These are phyloP conservation scores for Karalla daura DNA, from an alignment of 2,797 vertebrate genomes.

Conservation along the genomic window DNA sequence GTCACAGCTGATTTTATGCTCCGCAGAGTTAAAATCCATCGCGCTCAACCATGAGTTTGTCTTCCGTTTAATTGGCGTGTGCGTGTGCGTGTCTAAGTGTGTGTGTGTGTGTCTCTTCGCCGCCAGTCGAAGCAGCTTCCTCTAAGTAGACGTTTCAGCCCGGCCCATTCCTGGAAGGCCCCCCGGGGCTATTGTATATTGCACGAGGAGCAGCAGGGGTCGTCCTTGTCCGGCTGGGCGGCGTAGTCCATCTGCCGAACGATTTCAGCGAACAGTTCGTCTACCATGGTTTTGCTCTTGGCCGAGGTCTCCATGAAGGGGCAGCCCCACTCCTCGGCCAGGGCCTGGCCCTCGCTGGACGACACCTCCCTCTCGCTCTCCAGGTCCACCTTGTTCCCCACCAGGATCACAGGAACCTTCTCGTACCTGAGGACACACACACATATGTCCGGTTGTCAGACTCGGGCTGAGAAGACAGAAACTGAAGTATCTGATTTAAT, in stretches of 20 bases:
- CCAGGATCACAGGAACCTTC: constrained; percentile 98
- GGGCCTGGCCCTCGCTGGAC: constrained; percentile 92
- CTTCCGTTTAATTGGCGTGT: constrained; percentile 62
- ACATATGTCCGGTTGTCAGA: not conserved
- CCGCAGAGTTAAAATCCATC: constrained; percentile 66
- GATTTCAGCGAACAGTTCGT: constrained; percentile 99
- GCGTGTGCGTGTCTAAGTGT: constrained; percentile 58
- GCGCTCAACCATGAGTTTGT: constrained; percentile 66
- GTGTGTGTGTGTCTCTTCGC: constrained; percentile 54
- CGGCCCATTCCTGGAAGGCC: constrained; percentile 40
- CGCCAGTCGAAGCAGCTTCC: constrained; percentile 46
- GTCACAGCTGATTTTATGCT: constrained; percentile 73
- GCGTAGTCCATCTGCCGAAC: constrained; percentile 99
- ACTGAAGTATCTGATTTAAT: no score
- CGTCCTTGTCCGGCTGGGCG: constrained; percentile 98
- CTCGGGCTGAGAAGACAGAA: not conserved
- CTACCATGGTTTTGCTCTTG: constrained; percentile 99
- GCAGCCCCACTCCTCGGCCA: constrained; percentile 99
- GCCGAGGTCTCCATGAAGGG: constrained; percentile 99
- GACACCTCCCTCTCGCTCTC: constrained; percentile 98
- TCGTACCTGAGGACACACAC: constrained; percentile 89
- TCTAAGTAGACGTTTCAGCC: constrained; percentile 47
- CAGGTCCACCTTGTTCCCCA: constrained; percentile 99
- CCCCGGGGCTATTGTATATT: constrained; percentile 95
- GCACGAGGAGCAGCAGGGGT: constrained; percentile 98